phyloP scores from a whole-genome alignment of 2,797 vertebrate species.

The Macropus fuliginosus region DNA sequence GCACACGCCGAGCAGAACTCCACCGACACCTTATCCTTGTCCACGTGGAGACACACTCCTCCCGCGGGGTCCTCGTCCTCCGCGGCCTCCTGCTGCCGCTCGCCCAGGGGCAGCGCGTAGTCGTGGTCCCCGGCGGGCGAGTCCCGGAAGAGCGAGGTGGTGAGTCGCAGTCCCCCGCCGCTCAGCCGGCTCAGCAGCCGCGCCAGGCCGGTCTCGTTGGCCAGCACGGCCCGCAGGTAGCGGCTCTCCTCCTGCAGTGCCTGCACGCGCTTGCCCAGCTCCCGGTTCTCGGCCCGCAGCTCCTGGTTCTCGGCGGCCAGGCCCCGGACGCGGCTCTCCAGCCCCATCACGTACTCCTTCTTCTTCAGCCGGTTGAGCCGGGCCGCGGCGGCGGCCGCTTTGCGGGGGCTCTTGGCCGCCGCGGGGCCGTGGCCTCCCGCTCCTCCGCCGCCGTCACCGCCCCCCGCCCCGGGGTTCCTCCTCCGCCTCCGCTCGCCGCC shows the following conservation, averaged over 20 bases:
- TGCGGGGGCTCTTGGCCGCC: constrained; percentile 85
- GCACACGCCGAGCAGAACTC: constrained; percentile 98
- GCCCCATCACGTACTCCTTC: constrained; percentile 93
- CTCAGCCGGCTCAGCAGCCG: constrained; percentile 94
- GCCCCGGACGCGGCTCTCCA: constrained; percentile 91
- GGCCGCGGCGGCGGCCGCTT: constrained; percentile 94
- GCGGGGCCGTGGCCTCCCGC: constrained; percentile 60
- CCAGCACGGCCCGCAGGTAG: constrained; percentile 96
- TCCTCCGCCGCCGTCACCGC: constrained; percentile 55
- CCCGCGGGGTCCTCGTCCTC: constrained; percentile 88
- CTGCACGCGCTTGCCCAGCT: constrained; percentile 91
- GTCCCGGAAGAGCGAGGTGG: constrained; percentile 96
- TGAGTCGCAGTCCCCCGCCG: constrained; percentile 95
- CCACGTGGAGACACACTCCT: constrained; percentile 97
- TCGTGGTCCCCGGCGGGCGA: constrained; percentile 90
- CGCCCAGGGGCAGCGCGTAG: constrained; percentile 91
- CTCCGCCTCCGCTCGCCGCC: constrained; percentile 72
- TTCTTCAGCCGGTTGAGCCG: constrained; percentile 95
- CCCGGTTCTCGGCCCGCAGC: constrained; percentile 91
- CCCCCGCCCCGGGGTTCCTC: constrained; percentile 61
- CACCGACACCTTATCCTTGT: constrained; percentile 97
- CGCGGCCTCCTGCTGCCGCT: constrained; percentile 62
- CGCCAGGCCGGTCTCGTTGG: constrained; percentile 96
- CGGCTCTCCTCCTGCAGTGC: constrained; percentile 95
- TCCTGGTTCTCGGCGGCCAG: constrained; percentile 90